A percentile compares a stretch with the other conserved stretches of the same genome.
These are phyloP conservation scores for Calliopsis andreniformis DNA, from an alignment of 1,140 invertebrate genomes.

Conservation along the genomic window DNA sequence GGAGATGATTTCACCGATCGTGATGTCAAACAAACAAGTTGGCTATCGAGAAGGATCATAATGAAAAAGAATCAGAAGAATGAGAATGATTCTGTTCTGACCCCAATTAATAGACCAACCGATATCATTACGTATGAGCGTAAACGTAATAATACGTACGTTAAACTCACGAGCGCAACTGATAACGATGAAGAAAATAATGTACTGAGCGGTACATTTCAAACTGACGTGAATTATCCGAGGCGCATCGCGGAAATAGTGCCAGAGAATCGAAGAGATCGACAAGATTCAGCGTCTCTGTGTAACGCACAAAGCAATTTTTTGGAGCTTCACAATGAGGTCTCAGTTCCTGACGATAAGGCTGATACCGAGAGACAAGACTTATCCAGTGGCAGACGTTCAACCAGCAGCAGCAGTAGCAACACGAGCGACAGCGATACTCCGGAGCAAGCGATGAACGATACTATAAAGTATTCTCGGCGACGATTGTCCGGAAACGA, in stretches of 20 bases:
- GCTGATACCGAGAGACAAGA: slow-evolving; percentile 71
- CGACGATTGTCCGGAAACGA: slow-evolving; percentile 25
- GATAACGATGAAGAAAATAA: slow-evolving; percentile 23
- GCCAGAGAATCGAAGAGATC: slow-evolving; percentile 51
- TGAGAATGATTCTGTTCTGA: not conserved
- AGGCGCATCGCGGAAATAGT: slow-evolving; percentile 23
- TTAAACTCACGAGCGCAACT: slow-evolving; percentile 3
- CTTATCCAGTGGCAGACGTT: slow-evolving; percentile 55
- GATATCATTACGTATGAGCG: slow-evolving; percentile 33
- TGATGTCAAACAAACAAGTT: slow-evolving; percentile 4
- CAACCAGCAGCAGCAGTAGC: slow-evolving; percentile 39
- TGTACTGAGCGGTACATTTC: slow-evolving; percentile 10
- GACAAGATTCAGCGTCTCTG: slow-evolving; percentile 32
- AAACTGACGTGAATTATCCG: slow-evolving; percentile 11
- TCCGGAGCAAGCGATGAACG: slow-evolving; percentile 56
- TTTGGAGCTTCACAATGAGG: slow-evolving; percentile 56
- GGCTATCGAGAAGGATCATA: not conserved
- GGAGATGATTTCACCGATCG: slow-evolving; percentile 12
- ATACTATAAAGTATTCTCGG: slow-evolving; percentile 42
- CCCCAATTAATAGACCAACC: not conserved
- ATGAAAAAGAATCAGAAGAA: not conserved
- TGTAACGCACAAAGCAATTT: slow-evolving; percentile 63
- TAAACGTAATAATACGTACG: slow-evolving; percentile 17
- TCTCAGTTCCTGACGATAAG: slow-evolving; percentile 73
- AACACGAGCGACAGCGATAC: slow-evolving; percentile 53